Evolutionary conservation across 2,113 vertebrate genomes (phyloP), one percentile per base, ranked within the genome.

Genomic region (Hyperopisus bebe): DNA sequence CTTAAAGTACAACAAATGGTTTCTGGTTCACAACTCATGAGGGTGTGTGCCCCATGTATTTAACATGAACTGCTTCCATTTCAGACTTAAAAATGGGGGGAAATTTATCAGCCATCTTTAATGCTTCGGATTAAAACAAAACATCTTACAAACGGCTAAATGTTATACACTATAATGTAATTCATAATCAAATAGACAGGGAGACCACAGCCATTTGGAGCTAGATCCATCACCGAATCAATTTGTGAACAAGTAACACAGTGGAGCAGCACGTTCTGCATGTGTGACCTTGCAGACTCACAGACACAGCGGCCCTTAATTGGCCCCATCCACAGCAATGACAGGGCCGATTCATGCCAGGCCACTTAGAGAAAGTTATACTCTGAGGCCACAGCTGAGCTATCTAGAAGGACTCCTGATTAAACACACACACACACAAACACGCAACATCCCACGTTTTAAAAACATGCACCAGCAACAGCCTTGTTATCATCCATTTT

Each of bases 181-280:
- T 39, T 87, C 27, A 24, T 53, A 31, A 87, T 47, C 48, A 51
- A 86, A 86, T 31, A 27, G 47, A 86, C n/a, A 17, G 27, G 47
- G 47, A 86, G 46, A 35, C 48, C n/a, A 21, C 85, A 84, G 89
- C 3, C 82, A 85, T 48, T 58, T n/a, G 47, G 47, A 46, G 70
- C 39, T 17, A 42, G 48, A 89, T 19, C 46, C 11, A 19, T 47
- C 62, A 70, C 13, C 6, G 89, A 55, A 58, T 58, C 51, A 31
- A 89, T 58, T 44, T 86, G 84, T 66, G 83, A 89, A 84, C 58
- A 42, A 89, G 35, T 10, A 62, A 86, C 21, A 27, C 1, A 39
- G 53, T 31, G 39, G 44, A 89, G 51, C 44, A 42, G 50, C 39
- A 84, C 15, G 39, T 80, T 21, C 70, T 35, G 35, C 24, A 17